Base-by-base conservation (phyloP, 2,113 vertebrate genomes). In the Calyptomena viridis region DNA sequence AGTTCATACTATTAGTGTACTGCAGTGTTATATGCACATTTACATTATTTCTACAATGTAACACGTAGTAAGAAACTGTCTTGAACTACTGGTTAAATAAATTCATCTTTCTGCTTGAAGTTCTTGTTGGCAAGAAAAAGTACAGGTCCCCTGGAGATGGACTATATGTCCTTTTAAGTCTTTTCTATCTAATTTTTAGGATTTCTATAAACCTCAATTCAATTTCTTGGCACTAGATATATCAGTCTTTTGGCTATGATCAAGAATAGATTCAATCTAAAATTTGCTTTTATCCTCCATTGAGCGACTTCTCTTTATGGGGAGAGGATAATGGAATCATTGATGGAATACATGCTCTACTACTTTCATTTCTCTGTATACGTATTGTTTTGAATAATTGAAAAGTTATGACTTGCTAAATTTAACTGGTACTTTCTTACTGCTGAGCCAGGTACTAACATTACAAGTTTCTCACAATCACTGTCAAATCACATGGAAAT, bases 241-340 rank as follows among this genome's bases (percentile, higher is more conserved):
- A 89, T 69, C 35, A 89, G 66, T 82, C 49, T 82, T 93, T 90
- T 87, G 69, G 73, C 66, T 82, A 78, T 84, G 88, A 92, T 92
- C 76, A 93, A 84, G 92, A 90, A 82, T 9, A 94, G 47, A 91
- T 94, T 82, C 66, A 82, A 62, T 96, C 66, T 82, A 84, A 79
- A 93, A 93, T 75, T 95, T 91, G 69, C 73, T 95, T 95, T 94
- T 94, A 92, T 94, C 62, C 59, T 94, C 25, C 62, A 53, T n/a
- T 95, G 86, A 87, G 64, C 40, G 31, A 72, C 58, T 80, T 95
- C 79, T 87, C 56, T 90, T 96, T 93, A 74, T 18, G 18, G 37
- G 35, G 47, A 93, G 23, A 95, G 50, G 77, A 89, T 93, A 92
- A 92, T 89, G 83, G 73, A 90, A 92, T 93, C 82, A 86, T 39